These are phyloP conservation scores for Hyla sarda DNA, from an alignment of 2,113 vertebrate genomes.

Conservation along the genomic window DNA sequence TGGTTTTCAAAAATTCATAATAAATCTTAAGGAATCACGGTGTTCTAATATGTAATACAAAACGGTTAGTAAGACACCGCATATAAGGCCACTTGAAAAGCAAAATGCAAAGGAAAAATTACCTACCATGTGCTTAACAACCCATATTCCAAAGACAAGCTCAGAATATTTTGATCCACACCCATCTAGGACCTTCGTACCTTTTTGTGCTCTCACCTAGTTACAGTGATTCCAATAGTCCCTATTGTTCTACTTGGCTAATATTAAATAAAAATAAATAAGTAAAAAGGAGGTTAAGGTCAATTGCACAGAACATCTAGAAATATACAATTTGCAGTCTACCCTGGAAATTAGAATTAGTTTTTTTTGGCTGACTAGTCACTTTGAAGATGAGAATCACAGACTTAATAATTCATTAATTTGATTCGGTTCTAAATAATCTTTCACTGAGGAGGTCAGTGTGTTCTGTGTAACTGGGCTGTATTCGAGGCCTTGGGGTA, in stretches of 20 bases:
- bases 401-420: slow-evolving; percentile 19
- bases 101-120: not conserved
- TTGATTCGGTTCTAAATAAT: slow-evolving; percentile 18
- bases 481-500: slow-evolving; percentile 3
- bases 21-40: not conserved
- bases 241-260: not conserved
- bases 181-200: not conserved
- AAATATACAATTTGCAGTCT: not conserved
- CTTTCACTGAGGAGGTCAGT: slow-evolving; percentile 18
- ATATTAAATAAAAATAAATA: not conserved
- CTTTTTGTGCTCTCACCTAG: not conserved
- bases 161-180: not conserved
- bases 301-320: slow-evolving; percentile 47
- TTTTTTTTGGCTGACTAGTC: not conserved
- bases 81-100: slow-evolving; percentile 10
- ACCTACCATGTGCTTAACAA: slow-evolving; percentile 29
- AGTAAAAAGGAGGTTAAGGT: not conserved
- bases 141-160: too few relatives aligned
- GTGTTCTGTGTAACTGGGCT: slow-evolving; percentile 23
- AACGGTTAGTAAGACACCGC: slow-evolving; percentile 1
- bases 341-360: not conserved
- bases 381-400: not conserved
- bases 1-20: not conserved
- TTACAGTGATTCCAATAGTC: not conserved
- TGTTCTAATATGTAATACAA: not conserved